phyloP scores from a whole-genome alignment of 1,140 invertebrate genomes.

The Eriocheir sinensis region DNA sequence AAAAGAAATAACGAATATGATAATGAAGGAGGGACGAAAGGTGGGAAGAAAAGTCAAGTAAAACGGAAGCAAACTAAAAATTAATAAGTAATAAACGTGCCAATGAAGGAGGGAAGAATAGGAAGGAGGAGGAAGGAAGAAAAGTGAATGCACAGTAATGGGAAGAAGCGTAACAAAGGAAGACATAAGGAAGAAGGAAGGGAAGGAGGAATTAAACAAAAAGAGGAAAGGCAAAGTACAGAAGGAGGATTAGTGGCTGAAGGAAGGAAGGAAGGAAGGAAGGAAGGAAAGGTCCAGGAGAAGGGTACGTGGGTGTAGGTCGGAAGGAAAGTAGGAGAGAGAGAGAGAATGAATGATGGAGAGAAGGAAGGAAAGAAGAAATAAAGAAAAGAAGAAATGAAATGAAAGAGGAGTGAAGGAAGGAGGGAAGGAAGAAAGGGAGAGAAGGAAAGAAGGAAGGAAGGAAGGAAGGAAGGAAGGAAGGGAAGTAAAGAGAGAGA shows the following conservation, averaged over 20 bases:
- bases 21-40: neutral
- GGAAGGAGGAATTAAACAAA: neutral
- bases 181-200: neutral
- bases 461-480: neutral
- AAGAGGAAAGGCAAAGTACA: neutral
- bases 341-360: neutral
- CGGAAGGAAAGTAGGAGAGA: too few species aligned
- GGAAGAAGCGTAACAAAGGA: neutral
- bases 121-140: neutral
- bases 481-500: neutral
- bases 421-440: neutral
- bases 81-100: neutral
- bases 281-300: neutral
- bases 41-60: neutral
- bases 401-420: neutral
- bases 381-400: too few species aligned
- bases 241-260: neutral
- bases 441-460: neutral
- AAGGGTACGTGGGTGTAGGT: neutral
- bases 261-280: slow-evolving; percentile 1
- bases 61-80: neutral
- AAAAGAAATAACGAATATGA: neutral
- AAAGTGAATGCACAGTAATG: neutral
- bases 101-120: neutral
- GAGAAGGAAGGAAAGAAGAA: neutral